phyloP scores from a whole-genome alignment of 2,113 vertebrate genomes.

The Dermatemys mawii region DNA sequence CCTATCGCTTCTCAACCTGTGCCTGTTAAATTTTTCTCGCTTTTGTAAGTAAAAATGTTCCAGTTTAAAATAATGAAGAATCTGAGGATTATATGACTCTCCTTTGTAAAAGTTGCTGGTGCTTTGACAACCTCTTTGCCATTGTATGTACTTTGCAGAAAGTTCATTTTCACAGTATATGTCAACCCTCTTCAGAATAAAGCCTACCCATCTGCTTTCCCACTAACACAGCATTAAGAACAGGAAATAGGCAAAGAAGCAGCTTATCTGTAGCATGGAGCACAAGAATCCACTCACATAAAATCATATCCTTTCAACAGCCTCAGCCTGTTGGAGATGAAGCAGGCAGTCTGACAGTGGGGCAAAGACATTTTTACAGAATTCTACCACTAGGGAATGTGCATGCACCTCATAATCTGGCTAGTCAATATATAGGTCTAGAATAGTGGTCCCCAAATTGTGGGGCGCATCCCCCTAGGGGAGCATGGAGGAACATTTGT shows the following conservation, averaged over 20 bases:
- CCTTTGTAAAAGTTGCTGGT: not conserved
- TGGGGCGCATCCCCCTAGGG: no score
- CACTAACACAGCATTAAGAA: accelerated
- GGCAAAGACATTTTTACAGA: not conserved
- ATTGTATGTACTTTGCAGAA: accelerated
- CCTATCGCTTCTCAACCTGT: constrained; percentile 13
- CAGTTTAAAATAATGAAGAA: constrained; percentile 25
- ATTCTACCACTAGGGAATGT: not conserved
- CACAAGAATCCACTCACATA: accelerated
- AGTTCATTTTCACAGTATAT: not conserved
- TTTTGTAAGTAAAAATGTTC: constrained; percentile 51
- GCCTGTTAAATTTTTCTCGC: not conserved
- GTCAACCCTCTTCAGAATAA: not conserved
- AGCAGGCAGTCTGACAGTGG: accelerated
- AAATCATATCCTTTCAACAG: not conserved
- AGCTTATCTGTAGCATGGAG: accelerated
- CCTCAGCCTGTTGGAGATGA: accelerated
- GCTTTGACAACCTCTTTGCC: not conserved
- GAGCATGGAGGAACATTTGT: no score
- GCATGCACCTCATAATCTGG: not conserved
- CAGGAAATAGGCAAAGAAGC: no score
- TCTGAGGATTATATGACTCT: constrained; percentile 14
- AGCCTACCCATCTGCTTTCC: not conserved
- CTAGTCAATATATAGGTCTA: not conserved
- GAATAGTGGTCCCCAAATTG: no score